Evolutionary conservation across 2,888 invertebrate genomes (phyloP).

Genomic region (Megamerina dolium): DNA sequence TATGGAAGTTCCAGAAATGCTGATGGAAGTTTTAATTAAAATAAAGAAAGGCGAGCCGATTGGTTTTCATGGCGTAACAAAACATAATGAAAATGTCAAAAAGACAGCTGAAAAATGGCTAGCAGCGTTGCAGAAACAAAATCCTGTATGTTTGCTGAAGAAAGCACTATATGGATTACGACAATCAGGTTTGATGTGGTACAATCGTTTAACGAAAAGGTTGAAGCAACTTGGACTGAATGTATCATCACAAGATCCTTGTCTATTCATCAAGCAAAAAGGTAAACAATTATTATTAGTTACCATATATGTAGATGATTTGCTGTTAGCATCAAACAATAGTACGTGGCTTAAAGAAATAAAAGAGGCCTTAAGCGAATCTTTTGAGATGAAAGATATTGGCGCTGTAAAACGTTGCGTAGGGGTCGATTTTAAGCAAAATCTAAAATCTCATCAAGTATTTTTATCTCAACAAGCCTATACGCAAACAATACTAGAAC

Average conservation of each 20-base stretch:
- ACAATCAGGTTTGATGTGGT: conserved; percentile 18
- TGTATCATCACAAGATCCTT: conserved; percentile 16
- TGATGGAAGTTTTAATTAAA: conserved; percentile 8
- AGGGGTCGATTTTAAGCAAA: conserved; percentile 18
- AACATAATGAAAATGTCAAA: not conserved
- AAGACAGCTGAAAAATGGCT: conserved; percentile 9
- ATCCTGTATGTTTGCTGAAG: conserved; percentile 15
- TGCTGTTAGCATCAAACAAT: conserved; percentile 20
- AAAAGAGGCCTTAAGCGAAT: conserved; percentile 11
- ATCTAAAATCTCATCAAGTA: conserved; percentile 8
- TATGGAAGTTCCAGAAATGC: conserved; percentile 16
- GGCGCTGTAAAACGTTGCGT: conserved; percentile 19
- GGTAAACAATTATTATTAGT: conserved; percentile 14
- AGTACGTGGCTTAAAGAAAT: conserved; percentile 9
- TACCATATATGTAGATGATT: conserved; percentile 20
- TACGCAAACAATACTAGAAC: conserved; percentile 15
- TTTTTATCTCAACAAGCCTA: conserved; percentile 14
- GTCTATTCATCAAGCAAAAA: conserved; percentile 16
- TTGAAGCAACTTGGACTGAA: conserved; percentile 16
- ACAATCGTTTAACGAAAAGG: conserved; percentile 11
- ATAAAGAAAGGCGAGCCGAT: conserved; percentile 7
- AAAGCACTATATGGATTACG: conserved; percentile 18
- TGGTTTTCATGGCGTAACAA: not conserved
- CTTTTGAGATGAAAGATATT: conserved; percentile 22
- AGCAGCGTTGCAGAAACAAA: conserved; percentile 2